Evolutionary conservation across 1,140 invertebrate genomes (phyloP), one percentile per base, ranked within the genome.

Genomic region (Cotesia glomerata): DNA sequence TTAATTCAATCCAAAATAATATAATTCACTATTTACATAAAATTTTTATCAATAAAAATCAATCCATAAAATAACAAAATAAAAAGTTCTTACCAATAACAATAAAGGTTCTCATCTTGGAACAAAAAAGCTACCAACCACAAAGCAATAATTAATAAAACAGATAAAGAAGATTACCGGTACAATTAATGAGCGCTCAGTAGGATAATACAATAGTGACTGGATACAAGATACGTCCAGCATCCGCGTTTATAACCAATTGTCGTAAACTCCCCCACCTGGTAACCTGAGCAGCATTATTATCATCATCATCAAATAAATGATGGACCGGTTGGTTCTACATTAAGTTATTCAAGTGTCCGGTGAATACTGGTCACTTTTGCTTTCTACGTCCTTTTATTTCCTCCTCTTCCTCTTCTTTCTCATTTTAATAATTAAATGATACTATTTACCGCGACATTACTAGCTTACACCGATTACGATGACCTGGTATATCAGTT

Each of bases 211-310:
- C 64, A 72, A 73, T 72, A 69, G 65, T 74, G 75, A 83, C 81
- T 83, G 80, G 75, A 79, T 79, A 78, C 75, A 61, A 75, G 61
- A 63, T 75, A 74, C 73, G 64, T 71, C 68, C 63, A 74, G 61
- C 72, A 75, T 75, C 70, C 76, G 68, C 14, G 76, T 79, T 84
- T 83, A 84, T 84, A 82, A 66, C 62, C 61, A 74, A 70, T 74
- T 69, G 74, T 63, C 64, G 73, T 71, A 52, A 68, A 63, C 65
- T 62, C 81, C 81, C 72, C 81, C 81, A 78, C 80, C 76, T 78
- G 71, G 13, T 66, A 58, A 18, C 49, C 34, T 39, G 11, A 49
- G 32, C 13, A 18, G 52, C 18, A 14, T 54, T 36, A 49, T n/a
- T 14, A 71, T 11, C 32, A 39, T 69, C 16, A 69, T 54, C 14